Evolutionary conservation across 2,113 vertebrate genomes (phyloP), one percentile per base, ranked within the genome.

Genomic region (Numenius arquata): DNA sequence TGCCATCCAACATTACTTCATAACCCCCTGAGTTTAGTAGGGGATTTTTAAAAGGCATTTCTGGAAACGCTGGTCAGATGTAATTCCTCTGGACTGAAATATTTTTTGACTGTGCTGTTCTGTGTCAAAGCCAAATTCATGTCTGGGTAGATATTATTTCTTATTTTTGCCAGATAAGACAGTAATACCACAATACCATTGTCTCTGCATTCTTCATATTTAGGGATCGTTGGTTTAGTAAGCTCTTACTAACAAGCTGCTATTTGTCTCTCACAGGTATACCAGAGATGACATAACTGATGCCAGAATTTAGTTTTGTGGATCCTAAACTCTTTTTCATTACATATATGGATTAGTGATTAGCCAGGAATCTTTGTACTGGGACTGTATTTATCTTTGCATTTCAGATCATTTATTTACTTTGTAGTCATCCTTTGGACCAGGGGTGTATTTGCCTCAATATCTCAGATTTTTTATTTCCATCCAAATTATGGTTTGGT

Each of bases 1-100:
- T 43, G 30, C 47, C 70, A 8, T 75, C 68, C 55, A 89, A 32
- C 56, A 65, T 81, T 88, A 86, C 85, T 84, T 92, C 92, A 93
- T 88, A 94, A 88, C 56, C 75, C 59, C 36, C 65, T 59, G 65
- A 84, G 85, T 67, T 90, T 88, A 86, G 72, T 61, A 74, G 67
- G 67, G 87, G 67, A 85, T 88, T 96, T 96, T 86, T 34, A 55
- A 78, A 59, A 74, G 63, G 41, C 12, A 74, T 91, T 96, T 94
- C 55, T 93, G 95, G 81, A 95, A 94, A 73, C 61, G 26, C 25
- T 90, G 68, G 53, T 94, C 88, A 75, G 83, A 93, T 61, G 23
- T 84, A 84, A 90, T 86, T 84, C 75, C 52, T 36, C 36, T 32
- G 19, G 16, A 55, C 43, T 78, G 65, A 65, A 76, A 40, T 36